A percentile compares a stretch with the other conserved stretches of the same genome.
These are phyloP conservation scores for Temnothorax curvispinosus DNA, from an alignment of 1,140 invertebrate species.

Conservation along the genomic window DNA sequence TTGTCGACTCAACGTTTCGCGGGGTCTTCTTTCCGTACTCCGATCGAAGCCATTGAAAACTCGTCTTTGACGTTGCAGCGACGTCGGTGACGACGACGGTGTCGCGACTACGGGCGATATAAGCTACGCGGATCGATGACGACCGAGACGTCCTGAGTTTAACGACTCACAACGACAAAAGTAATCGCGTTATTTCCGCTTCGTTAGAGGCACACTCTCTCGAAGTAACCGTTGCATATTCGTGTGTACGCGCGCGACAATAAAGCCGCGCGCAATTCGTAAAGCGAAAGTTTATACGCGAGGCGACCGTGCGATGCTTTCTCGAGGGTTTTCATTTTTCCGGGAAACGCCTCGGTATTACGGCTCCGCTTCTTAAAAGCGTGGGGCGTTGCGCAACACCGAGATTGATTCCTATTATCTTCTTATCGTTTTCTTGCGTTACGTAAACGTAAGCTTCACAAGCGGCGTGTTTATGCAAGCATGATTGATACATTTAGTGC, in stretches of 20 bases:
- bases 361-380: neutral
- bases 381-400: slow-evolving; percentile 5
- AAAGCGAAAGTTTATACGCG: slow-evolving; percentile 36
- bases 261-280: slow-evolving; percentile 25
- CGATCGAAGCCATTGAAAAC: slow-evolving; percentile 38
- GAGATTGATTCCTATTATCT: slow-evolving; percentile 22
- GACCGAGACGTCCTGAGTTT: slow-evolving; percentile 48
- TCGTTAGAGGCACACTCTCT: neutral
- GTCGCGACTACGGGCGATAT: slow-evolving; percentile 2
- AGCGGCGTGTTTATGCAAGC: slow-evolving; percentile 22
- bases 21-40: neutral
- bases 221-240: slow-evolving; percentile 26
- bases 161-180: slow-evolving; percentile 36
- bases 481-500: slow-evolving; percentile 51
- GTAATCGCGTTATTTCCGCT: slow-evolving; percentile 47
- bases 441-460: slow-evolving; percentile 10
- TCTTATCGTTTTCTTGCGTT: slow-evolving; percentile 27
- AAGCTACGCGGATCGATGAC: slow-evolving; percentile 46
- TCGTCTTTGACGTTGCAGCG: slow-evolving; percentile 37
- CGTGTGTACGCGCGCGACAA: neutral
- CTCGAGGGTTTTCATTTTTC: neutral
- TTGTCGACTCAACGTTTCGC: neutral
- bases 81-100: neutral
- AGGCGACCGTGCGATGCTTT: neutral
- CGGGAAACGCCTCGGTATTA: neutral